These are phyloP conservation scores for Apotomis turbidana DNA, from an alignment of 2,888 invertebrate genomes.

Conservation along the genomic window DNA sequence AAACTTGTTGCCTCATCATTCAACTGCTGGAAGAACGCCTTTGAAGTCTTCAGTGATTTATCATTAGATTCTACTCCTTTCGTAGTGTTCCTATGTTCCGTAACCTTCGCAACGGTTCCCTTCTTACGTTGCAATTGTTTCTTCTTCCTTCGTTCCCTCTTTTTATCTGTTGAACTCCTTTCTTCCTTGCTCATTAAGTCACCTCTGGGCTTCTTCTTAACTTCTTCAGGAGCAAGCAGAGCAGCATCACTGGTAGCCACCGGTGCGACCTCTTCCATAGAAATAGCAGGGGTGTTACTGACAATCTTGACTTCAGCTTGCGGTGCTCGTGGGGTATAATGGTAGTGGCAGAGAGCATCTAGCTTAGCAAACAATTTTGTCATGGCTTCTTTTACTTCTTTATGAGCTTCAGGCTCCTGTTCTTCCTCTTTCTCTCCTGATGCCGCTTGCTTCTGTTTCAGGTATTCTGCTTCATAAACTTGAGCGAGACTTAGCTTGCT, in stretches of 20 bases:
- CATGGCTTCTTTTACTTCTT: conserved; percentile 90
- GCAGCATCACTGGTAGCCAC: conserved; percentile 92
- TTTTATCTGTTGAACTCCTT: conserved; percentile 93
- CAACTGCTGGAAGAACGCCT: conserved; percentile 93
- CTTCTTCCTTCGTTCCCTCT: conserved; percentile 93
- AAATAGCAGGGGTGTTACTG: conserved; percentile 94
- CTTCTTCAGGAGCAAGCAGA: conserved; percentile 96
- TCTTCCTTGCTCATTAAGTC: conserved; percentile 89
- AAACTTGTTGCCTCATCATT: conserved; percentile 87
- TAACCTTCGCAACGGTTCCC: conserved; percentile 72
- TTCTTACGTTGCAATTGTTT: conserved; percentile 88
- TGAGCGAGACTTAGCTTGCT: conserved; percentile 96
- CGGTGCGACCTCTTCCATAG: conserved; percentile 98
- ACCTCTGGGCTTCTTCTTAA: conserved; percentile 85
- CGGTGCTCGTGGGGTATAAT: conserved; percentile 95
- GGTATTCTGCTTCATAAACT: conserved; percentile 95
- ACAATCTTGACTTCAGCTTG: conserved; percentile 95
- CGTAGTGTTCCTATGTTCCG: conserved; percentile 80
- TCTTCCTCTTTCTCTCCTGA: conserved; percentile 84
- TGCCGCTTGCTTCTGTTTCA: conserved; percentile 86
- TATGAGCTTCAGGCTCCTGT: conserved; percentile 90
- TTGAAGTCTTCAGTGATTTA: conserved; percentile 86
- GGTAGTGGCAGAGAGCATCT: conserved; percentile 96
- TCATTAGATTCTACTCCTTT: conserved; percentile 84
- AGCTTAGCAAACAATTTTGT: conserved; percentile 91